Evolutionary conservation across 2,888 invertebrate species (phyloP), one percentile per base, ranked within the genome.

Genomic region (Lasiommata megera): DNA sequence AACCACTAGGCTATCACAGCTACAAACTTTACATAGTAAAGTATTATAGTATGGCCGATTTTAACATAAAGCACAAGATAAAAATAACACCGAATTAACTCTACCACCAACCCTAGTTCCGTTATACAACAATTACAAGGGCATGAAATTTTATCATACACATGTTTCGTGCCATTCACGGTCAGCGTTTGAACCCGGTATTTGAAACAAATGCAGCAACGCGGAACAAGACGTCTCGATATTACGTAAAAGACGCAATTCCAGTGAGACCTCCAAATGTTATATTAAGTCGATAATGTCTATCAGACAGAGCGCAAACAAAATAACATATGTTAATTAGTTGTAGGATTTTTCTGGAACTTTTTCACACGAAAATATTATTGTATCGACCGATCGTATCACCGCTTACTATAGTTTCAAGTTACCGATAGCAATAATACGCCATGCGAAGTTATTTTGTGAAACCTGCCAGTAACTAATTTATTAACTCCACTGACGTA

Each of bases 161-260:
- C 67, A 67, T 67, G 66, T 70, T 75, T 76, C 76, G 73, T 68
- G 70, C 65, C 69, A 75, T 77, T 84, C 82, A 86, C 56, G 83
- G 84, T 56, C 83, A 82, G 73, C 69, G 70, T 58, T 70, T 80
- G 87, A 86, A 86, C 86, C 82, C 84, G 84, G 80, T 67, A 74
- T 72, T 70, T 70, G 76, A 77, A 78, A 77, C 74, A 72, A 69
- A 67, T 65, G 61, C 66, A 66, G 59, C 65, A 77, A 80, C 72
- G 75, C 79, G 79, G 82, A 84, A 82, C 78, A 18, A 74, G 71
- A 77, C 74, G 73, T 74, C 70, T 71, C n/a, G n/a, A n/a, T 76
- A 71, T 80, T 79, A 77, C 76, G 74, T 70, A 80, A 80, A 68
- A 67, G 66, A 46, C 16, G 63, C 70, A 68, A 68, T 67, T 66